phyloP scores from a whole-genome alignment of 30 jellyfish, hydroid and myxozoan genomes.

The Sanderia malayensis region DNA sequence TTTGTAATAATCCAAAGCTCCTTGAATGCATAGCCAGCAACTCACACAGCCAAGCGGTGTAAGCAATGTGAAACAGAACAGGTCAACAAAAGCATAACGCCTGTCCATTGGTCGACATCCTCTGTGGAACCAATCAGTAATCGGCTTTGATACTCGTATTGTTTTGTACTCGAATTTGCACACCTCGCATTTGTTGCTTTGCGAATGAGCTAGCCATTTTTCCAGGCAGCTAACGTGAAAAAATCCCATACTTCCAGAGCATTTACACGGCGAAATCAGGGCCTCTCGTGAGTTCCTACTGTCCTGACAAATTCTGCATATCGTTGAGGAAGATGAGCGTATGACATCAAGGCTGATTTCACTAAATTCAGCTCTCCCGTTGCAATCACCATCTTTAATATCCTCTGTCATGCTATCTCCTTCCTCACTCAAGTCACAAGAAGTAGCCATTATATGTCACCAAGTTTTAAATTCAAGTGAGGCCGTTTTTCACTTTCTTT shows the following conservation, averaged over 20 bases:
- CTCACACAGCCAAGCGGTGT: constrained; percentile 86
- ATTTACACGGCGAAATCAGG: constrained; percentile 72
- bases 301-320: constrained; percentile 88
- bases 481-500: too few species aligned
- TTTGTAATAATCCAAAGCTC: constrained; percentile 70
- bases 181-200: constrained; percentile 76
- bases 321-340: constrained; percentile 33
- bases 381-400: neutral
- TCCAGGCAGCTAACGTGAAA: constrained; percentile 78
- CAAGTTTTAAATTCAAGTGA: too few species aligned
- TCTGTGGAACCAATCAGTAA: constrained; percentile 38
- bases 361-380: constrained; percentile 19
- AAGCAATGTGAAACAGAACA: constrained; percentile 61
- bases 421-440: too few species aligned
- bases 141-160: constrained; percentile 42
- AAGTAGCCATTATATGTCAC: too few species aligned
- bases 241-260: constrained; percentile 85
- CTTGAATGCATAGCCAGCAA: constrained; percentile 84
- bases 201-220: constrained; percentile 80
- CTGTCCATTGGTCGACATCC: constrained; percentile 42
- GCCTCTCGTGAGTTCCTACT: constrained; percentile 37
- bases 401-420: constrained; percentile 3
- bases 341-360: constrained; percentile 36
- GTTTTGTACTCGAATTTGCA: constrained; percentile 76
- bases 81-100: constrained; percentile 66